Base-by-base conservation (phyloP, 2,113 vertebrate genomes). In the Diadophis punctatus region DNA sequence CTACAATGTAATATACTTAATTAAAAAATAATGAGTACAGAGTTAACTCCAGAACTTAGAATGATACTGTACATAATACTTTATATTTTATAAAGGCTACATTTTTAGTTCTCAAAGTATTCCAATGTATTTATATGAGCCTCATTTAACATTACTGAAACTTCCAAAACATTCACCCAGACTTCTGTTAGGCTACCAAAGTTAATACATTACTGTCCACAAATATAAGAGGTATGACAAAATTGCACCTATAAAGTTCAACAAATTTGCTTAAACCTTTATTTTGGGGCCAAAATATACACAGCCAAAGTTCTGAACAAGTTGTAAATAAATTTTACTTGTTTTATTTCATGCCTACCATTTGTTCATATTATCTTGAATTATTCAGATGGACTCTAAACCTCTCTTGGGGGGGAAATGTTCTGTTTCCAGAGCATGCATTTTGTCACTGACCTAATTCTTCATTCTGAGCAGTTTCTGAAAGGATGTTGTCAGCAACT, bases 1-100 rank as follows among this genome's bases (percentile, higher is more conserved):
- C 34, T 91, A 51, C 3, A 25, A 56, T 58, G 2, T 48, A 56
- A n/a, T 1, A 27, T 49, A 30, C 43, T 91, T 46, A 53, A 58
- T 92, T 95, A 92, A 96, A 92, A 91, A 96, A 92, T 93, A 87
- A 58, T 84, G 90, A 96, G 93, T 5, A 56, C 1, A 16, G 8
- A 88, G 34, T 16, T 95, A 52, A 43, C 23, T 63, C 34, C 48
- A 53, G 18, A 25, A 8, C 12, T 74, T 18, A 46, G 23, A n/a
- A 87, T 43, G 49, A 86, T n/a, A 30, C 10, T 25, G 30, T 16
- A n/a, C 3, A 0, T 34, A 48, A 0, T 34, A n/a, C 5, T 86
- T 91, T 11, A 9, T 56, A 93, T 51, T 52, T 92, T 23, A 3
- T 1, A 7, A 12, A 90, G 56, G 16, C 3, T 53, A 85, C 8